phyloP scores from a whole-genome alignment of 2,888 invertebrate species.

The Acanthopleura granulata region DNA sequence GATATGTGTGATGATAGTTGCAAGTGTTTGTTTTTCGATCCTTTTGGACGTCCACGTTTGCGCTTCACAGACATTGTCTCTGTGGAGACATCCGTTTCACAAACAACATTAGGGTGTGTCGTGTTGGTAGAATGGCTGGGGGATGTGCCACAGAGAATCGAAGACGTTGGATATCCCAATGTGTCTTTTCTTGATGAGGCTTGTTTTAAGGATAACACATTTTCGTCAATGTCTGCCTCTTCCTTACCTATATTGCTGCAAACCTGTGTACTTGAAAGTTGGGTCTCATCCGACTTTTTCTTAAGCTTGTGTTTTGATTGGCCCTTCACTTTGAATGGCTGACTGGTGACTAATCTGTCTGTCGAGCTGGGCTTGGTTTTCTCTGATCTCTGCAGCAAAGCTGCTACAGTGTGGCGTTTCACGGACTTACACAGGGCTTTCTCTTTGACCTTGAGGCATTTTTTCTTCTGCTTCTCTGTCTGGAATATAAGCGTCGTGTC shows the following conservation, averaged over 20 bases:
- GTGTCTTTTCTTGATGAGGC: not conserved
- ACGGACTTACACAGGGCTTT: not conserved
- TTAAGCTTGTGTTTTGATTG: not conserved
- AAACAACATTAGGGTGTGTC: not conserved
- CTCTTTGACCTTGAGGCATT: not conserved
- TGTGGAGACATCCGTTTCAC: too few relatives aligned
- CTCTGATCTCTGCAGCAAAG: not conserved
- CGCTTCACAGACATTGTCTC: too few relatives aligned
- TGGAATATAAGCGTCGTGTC: conserved; percentile 11
- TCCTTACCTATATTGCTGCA: not conserved
- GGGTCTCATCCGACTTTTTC: not conserved
- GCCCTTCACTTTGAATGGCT: not conserved
- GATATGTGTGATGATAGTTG: not conserved
- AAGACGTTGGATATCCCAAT: not conserved
- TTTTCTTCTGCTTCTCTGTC: not conserved
- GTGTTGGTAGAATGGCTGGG: not conserved
- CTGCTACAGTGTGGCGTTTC: not conserved
- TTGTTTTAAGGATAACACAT: too few relatives aligned
- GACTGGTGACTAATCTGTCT: not conserved
- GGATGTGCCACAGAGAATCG: not conserved
- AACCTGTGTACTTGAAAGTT: not conserved
- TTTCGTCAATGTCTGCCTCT: too few relatives aligned
- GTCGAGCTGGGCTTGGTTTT: not conserved
- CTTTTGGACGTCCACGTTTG: not conserved
- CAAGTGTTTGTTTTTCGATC: not conserved